Evolutionary conservation across 2,113 vertebrate species (phyloP).

Genomic region (Halichoerus grypus): DNA sequence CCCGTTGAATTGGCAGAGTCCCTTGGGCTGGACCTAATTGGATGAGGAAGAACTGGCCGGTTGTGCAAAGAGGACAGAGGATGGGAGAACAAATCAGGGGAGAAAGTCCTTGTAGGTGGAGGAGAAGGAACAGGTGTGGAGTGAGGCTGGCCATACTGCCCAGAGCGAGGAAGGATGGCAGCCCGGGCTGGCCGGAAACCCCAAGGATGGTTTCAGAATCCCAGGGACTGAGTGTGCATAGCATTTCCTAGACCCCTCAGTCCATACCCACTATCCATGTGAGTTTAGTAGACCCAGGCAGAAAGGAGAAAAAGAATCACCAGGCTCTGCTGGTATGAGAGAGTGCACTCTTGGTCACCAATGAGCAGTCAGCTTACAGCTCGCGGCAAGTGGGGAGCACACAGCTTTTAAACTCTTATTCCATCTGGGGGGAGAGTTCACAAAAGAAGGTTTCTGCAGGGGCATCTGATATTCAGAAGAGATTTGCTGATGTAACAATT

Average conservation of each 20-base stretch:
- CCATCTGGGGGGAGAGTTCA: slow-evolving; percentile 67
- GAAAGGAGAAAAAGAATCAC: not conserved
- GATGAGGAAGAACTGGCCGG: not conserved
- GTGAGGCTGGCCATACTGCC: too few relatives aligned
- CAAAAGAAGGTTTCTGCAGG: slow-evolving; percentile 62
- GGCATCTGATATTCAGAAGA: slow-evolving; percentile 72
- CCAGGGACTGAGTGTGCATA: not conserved
- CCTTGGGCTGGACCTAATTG: not conserved
- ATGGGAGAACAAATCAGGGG: not conserved
- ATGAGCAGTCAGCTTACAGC: not conserved
- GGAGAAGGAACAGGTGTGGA: too few relatives aligned
- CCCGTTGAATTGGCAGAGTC: not conserved
- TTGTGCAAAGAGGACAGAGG: not conserved
- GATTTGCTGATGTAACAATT: slow-evolving; percentile 87
- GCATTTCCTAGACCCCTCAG: not conserved
- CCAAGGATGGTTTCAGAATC: not conserved
- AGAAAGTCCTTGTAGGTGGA: not conserved
- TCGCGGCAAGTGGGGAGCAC: rapidly evolving
- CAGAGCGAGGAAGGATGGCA: not conserved
- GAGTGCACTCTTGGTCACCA: not conserved
- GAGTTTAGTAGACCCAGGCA: not conserved
- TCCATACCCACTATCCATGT: not conserved
- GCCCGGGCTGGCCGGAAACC: rapidly evolving
- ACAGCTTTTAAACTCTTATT: not conserved
- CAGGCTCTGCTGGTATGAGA: not conserved